These are phyloP conservation scores for Pseudomyrmex concolor DNA, from an alignment of 1,140 invertebrate genomes.

Conservation along the genomic window DNA sequence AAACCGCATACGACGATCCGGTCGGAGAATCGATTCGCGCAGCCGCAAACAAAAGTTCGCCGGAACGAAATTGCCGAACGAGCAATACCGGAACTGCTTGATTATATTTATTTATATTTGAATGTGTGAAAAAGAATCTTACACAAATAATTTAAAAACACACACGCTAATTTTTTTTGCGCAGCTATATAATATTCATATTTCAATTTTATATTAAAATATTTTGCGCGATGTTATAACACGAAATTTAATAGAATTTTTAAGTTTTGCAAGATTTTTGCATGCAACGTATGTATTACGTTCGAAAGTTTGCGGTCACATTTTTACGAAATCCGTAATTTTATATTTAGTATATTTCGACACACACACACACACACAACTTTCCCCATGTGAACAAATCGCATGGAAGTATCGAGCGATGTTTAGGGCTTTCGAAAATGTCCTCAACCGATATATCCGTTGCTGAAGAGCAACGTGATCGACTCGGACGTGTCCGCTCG, in stretches of 20 bases:
- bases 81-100: conserved; percentile 19
- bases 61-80: conserved; percentile 31
- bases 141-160: not conserved
- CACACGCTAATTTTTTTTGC: too few species aligned
- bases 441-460: not conserved
- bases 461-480: not conserved
- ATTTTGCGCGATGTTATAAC: too few species aligned
- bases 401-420: not conserved
- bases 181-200: too few species aligned
- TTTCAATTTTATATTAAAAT: too few species aligned
- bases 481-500: not conserved
- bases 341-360: not conserved
- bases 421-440: not conserved
- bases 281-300: too few species aligned
- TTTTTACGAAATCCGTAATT: too few species aligned
- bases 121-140: too few species aligned
- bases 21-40: conserved; percentile 56
- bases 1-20: conserved; percentile 60
- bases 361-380: not conserved
- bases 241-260: too few species aligned
- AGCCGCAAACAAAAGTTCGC: conserved; percentile 38
- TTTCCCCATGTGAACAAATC: not conserved
- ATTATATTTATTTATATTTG: conserved; percentile 15
- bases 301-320: too few species aligned
- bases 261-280: too few species aligned